These are phyloP conservation scores for Antheraea assamensis DNA, from an alignment of 2,888 invertebrate genomes.

Conservation along the genomic window DNA sequence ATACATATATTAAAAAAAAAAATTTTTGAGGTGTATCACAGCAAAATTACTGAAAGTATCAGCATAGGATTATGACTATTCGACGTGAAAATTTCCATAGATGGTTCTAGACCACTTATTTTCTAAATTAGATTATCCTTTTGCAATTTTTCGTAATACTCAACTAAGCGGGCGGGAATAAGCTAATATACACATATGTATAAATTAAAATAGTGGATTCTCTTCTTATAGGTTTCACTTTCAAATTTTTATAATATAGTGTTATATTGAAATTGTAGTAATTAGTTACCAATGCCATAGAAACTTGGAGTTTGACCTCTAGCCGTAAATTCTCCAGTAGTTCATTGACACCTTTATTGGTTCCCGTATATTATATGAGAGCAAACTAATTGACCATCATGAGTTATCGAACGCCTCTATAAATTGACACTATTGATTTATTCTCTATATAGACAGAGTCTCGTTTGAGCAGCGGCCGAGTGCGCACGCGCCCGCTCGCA, in stretches of 20 bases:
- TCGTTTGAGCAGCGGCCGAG: too few species aligned
- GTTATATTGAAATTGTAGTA: not conserved
- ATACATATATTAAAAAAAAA: too few species aligned
- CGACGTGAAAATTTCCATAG: too few species aligned
- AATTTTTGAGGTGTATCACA: too few species aligned
- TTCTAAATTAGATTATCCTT: too few species aligned
- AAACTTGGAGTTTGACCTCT: constrained; percentile 2
- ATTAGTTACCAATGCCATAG: not conserved
- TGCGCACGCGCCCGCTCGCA: too few species aligned
- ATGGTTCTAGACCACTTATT: too few species aligned
- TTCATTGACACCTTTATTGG: constrained; percentile 14
- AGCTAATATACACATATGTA: not conserved
- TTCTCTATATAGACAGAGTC: constrained; percentile 1
- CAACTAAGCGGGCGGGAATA: too few species aligned
- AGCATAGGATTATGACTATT: too few species aligned
- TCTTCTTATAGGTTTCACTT: not conserved
- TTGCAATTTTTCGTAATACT: too few species aligned
- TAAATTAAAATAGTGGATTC: not conserved
- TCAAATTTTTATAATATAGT: not conserved
- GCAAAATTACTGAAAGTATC: too few species aligned
- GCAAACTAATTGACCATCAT: constrained; percentile 66
- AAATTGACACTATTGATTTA: constrained; percentile 17
- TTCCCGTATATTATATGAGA: constrained; percentile 40
- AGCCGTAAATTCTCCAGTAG: constrained; percentile 12
- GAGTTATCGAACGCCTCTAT: constrained; percentile 48